Conservation (phyloP, 2,797 vertebrate genomes). For the Gila robusta region DNA sequence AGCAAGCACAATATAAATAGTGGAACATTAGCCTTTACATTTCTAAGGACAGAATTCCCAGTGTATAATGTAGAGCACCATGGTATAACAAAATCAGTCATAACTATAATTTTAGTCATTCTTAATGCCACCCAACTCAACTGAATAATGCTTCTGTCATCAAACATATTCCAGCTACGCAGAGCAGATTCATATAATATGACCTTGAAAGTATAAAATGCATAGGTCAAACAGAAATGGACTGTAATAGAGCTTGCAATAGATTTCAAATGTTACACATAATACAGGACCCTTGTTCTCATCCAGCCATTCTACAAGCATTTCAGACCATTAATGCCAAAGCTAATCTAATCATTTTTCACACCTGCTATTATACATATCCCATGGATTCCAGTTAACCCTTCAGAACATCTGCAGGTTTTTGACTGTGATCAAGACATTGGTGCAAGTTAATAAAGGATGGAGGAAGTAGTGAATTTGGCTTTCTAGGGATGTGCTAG, state of each 20-base stretch:
- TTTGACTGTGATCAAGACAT: background rate
- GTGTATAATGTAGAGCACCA: slow-evolving; percentile 71
- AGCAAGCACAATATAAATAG: slow-evolving; percentile 48
- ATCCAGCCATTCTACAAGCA: slow-evolving; percentile 17
- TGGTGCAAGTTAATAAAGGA: background rate
- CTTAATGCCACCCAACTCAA: background rate
- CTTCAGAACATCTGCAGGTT: background rate
- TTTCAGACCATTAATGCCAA: background rate
- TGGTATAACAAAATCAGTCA: slow-evolving; percentile 29
- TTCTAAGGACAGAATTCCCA: slow-evolving; percentile 69
- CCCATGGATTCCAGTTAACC: slow-evolving; percentile 1
- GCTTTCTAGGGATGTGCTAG: slow-evolving; percentile 10
- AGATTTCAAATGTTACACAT: slow-evolving; percentile 17
- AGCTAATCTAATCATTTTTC: background rate
- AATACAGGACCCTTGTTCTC: slow-evolving; percentile 9
- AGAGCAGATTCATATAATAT: slow-evolving; percentile 16
- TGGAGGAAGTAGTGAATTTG: slow-evolving; percentile 12
- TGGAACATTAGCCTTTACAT: slow-evolving; percentile 12
- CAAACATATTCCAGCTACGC: background rate
- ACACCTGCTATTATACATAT: background rate
- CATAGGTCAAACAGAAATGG: slow-evolving; percentile 3
- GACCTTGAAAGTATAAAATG: slow-evolving; percentile 1
- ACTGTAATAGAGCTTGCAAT: slow-evolving; percentile 20
- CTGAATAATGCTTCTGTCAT: slow-evolving; percentile 15
- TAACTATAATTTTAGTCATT: slow-evolving; percentile 6